phyloP scores from a whole-genome alignment of 2,888 invertebrate genomes.

The Mythimna pallens region DNA sequence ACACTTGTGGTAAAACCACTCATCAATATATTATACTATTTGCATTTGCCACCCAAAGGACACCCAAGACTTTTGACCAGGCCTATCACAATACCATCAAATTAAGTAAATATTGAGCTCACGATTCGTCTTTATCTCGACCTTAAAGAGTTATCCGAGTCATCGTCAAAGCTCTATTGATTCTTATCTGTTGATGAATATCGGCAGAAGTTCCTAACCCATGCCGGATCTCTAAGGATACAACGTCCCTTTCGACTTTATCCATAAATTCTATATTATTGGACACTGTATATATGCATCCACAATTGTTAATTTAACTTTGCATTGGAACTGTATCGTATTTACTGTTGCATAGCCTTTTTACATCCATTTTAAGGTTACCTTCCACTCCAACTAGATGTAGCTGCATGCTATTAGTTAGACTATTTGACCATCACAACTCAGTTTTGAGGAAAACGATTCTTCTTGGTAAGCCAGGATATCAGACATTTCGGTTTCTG shows the following conservation, averaged over 20 bases:
- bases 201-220: slow-evolving; percentile 24
- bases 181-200: slow-evolving; percentile 45
- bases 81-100: background rate
- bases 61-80: background rate
- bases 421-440: background rate
- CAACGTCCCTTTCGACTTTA: slow-evolving; percentile 35
- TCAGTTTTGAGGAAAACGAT: background rate
- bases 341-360: background rate
- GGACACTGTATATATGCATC: slow-evolving; percentile 25
- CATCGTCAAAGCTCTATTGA: slow-evolving; percentile 39
- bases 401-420: background rate
- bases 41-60: background rate
- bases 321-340: slow-evolving; percentile 14
- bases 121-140: slow-evolving; percentile 52
- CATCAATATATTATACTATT: background rate
- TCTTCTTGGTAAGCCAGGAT: background rate
- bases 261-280: slow-evolving; percentile 23
- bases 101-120: slow-evolving; percentile 27
- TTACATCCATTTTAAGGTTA: background rate
- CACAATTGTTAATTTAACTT: slow-evolving; percentile 35
- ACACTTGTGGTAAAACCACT: background rate
- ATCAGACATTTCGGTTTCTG: background rate
- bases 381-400: background rate
- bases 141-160: slow-evolving; percentile 35
- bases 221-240: slow-evolving; percentile 28